Evolutionary conservation across 2,888 invertebrate species (phyloP).

Genomic region (Idaea dimidiata): DNA sequence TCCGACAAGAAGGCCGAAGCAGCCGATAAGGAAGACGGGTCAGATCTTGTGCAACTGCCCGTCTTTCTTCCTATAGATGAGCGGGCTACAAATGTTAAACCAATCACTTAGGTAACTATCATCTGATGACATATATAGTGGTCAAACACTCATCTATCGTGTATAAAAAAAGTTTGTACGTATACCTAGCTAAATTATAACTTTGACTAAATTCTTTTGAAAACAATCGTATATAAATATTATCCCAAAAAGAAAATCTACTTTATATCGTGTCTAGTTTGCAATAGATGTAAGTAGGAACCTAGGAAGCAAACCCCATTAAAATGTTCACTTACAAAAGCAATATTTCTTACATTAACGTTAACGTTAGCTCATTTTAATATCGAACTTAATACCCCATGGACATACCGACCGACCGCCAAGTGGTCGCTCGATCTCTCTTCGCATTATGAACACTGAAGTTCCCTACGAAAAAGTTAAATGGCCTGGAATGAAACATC

Average conservation of each 20-base stretch:
- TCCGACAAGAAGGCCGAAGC: too few species aligned
- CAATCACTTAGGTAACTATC: too few species aligned
- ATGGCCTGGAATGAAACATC: slow-evolving; percentile 65
- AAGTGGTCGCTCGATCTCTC: slow-evolving; percentile 41
- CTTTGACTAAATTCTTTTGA: too few species aligned
- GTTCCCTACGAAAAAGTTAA: slow-evolving; percentile 66
- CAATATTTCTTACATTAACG: slow-evolving; percentile 35
- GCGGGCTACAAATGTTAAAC: too few species aligned
- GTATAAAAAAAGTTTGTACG: too few species aligned
- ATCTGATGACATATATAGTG: too few species aligned
- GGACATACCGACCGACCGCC: slow-evolving; percentile 40
- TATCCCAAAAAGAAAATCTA: background rate
- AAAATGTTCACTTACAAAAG: slow-evolving; percentile 30
- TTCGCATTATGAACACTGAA: slow-evolving; percentile 55
- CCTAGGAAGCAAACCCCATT: slow-evolving; percentile 14
- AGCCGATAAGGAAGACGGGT: too few species aligned
- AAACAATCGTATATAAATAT: too few species aligned
- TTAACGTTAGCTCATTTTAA: slow-evolving; percentile 38
- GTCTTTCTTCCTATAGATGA: too few species aligned
- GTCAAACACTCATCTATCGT: too few species aligned
- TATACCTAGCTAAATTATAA: too few species aligned
- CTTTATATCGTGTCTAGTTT: background rate
- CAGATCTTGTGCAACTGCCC: too few species aligned
- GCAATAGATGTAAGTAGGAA: background rate
- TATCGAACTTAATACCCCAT: slow-evolving; percentile 39